phyloP scores from a whole-genome alignment of 1,140 invertebrate species.

The Achatina immaculata region DNA sequence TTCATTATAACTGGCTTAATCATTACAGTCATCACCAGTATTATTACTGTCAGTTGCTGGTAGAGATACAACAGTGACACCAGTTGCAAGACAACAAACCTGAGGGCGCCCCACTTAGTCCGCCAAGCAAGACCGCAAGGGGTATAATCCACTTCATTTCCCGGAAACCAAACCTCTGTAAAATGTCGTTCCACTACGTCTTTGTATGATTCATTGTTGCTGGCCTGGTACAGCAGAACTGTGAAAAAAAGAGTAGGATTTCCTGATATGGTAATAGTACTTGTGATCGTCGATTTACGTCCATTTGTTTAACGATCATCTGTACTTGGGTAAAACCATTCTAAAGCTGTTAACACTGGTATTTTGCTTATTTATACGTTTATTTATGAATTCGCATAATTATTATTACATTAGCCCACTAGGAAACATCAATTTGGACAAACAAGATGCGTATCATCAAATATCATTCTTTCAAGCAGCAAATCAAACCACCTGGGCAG shows the following conservation, averaged over 20 bases:
- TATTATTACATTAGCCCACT: no score
- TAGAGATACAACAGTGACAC: background rate
- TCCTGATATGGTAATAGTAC: no score
- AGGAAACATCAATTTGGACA: no score
- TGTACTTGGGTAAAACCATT: no score
- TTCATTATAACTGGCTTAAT: background rate
- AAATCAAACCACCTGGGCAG: no score
- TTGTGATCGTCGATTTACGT: no score
- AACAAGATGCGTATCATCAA: no score
- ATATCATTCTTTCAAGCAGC: no score
- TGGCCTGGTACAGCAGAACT: constrained; percentile 46
- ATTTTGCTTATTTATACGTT: no score
- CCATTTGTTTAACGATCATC: no score
- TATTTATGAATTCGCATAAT: no score
- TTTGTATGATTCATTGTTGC: constrained; percentile 47
- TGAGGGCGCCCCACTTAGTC: constrained; percentile 57
- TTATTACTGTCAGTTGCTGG: background rate
- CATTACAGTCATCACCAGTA: background rate
- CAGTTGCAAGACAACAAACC: constrained; percentile 42
- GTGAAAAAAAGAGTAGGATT: background rate
- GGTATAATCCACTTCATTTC: constrained; percentile 52
- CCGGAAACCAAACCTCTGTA: constrained; percentile 51
- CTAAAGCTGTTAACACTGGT: no score
- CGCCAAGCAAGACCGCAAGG: constrained; percentile 63
- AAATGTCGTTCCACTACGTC: constrained; percentile 46